Evolutionary conservation across 2,797 vertebrate species (phyloP), one percentile per base, ranked within the genome.

Genomic region (Rhyacichthys aspro): DNA sequence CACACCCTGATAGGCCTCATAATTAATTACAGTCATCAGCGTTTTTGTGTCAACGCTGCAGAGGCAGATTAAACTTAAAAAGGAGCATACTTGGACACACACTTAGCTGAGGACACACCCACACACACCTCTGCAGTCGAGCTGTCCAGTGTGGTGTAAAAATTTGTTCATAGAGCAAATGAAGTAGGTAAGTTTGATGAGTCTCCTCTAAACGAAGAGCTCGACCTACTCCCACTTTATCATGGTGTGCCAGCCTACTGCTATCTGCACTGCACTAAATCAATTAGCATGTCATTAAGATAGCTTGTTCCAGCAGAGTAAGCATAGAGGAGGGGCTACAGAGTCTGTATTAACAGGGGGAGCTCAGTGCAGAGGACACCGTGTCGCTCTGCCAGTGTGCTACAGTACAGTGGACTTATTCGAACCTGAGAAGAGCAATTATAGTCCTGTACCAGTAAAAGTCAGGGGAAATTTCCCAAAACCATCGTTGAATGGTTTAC

Each of bases 11-110:
- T 91, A 94, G 84, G 65, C 70, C 43, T 57, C 46, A 80, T 87
- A 94, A 94, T 93, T 93, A 94, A 93, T 76, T 89, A 77, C 79
- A 58, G 57, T 78, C 81, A 94, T 86, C 84, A 93, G 93, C 70
- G 56, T 76, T 84, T 77, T 76, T 78, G 72, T 84, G 77, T 84
- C 81, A 72, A 77, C 60, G 56, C 49, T 34, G 49, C n/a, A n/a
- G n/a, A 53, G 50, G 62, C 63, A 47, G 67, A 65, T 54, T 78
- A 67, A 66, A 61, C 53, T 61, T 67, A 46, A 77, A 28, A 77
- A 76, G 58, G 7, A 67, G 56, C 63, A 74, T 58, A 53, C 47
- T 59, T 50, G 49, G 52, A 74, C 59, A 63, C 58, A 11, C 48
- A 61, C 47, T 70, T 55, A 54, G n/a, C 67, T 55, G 37, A 63